These are phyloP conservation scores for Graphium colonna DNA, from an alignment of 2,888 invertebrate genomes.

Conservation along the genomic window DNA sequence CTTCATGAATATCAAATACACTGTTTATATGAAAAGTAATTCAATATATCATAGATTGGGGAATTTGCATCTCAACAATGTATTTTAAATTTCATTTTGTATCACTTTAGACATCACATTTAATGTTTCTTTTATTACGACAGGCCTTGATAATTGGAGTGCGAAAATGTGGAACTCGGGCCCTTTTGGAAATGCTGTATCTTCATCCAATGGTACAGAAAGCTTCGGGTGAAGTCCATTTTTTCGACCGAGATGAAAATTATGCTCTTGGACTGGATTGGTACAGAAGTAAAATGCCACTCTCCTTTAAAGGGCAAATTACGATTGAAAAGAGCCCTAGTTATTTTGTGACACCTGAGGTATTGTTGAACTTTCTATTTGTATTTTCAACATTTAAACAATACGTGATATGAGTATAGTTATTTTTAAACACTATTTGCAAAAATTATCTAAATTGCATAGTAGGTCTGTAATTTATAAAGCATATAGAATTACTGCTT, in stretches of 20 bases:
- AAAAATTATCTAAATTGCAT: too few species aligned
- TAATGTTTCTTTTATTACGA: background rate
- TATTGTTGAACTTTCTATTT: constrained; percentile 54
- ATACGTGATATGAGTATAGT: background rate
- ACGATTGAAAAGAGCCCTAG: constrained; percentile 99
- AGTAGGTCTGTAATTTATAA: background rate
- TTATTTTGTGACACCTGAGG: constrained; percentile 97
- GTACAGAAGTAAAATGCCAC: constrained; percentile 97
- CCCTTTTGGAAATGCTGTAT: constrained; percentile 96
- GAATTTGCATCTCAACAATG: too few species aligned
- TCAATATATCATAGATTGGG: background rate
- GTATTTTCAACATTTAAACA: background rate
- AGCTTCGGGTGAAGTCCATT: constrained; percentile 97
- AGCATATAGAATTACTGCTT: background rate
- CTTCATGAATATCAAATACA: background rate
- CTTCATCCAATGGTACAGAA: constrained; percentile 95
- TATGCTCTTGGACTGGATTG: constrained; percentile 95
- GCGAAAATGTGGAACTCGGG: constrained; percentile 97
- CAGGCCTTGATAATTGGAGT: constrained; percentile 96
- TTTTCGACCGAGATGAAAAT: constrained; percentile 97
- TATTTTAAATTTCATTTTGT: too few species aligned
- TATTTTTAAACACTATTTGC: too few species aligned
- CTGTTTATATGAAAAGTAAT: background rate
- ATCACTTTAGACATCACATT: too few species aligned
- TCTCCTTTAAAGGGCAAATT: constrained; percentile 93